Base-by-base conservation (phyloP, 2,113 vertebrate genomes). In the Gavialis gangeticus region DNA sequence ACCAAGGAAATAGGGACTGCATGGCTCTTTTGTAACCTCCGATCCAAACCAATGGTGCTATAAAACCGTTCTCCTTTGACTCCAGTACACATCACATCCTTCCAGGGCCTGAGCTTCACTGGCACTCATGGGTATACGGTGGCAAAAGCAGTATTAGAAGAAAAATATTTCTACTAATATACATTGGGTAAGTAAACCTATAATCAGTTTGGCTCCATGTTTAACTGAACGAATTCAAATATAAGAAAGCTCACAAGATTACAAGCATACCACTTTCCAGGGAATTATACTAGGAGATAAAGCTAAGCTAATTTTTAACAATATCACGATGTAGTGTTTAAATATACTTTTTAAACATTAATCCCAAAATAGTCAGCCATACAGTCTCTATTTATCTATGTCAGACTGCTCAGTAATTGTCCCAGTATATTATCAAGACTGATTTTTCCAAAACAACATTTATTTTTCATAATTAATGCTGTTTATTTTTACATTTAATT, bases 371-470 rank as follows among this genome's bases (percentile, higher is more conserved):
- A 18, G 46, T 73, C n/a, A 37, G 22, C 22, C 58, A 37, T 4
- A 17, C 4, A 58, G 13, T 76, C 81, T 27, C 27, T 56, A 15
- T 12, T 5, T 81, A 9, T 15, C 57, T 8, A 56, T 12, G 18
- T 57, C 12, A 94, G 87, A 17, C 25, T 54, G 22, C 11, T 87
- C 59, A 82, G 46, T 46, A 46, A 46, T 46, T 46, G 6, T 46
- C 46, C 46, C 46, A 46, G 46, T 46, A 46, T 22, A 71, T 63
- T n/a, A 81, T 5, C 60, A 62, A 62, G 66, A 67, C 25, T 13
- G 1, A 0, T 63, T 7, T 83, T 73, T 24, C 3, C 7, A 37
- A 1, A 57, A 6, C 54, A 58, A 37, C 21, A 15, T 73, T 1
- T 4, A 12, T 63, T 77, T 60, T 69, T 46, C 56, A 3, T 2